Conservation (phyloP, 2,113 vertebrate species). For the Gobio gobio region DNA sequence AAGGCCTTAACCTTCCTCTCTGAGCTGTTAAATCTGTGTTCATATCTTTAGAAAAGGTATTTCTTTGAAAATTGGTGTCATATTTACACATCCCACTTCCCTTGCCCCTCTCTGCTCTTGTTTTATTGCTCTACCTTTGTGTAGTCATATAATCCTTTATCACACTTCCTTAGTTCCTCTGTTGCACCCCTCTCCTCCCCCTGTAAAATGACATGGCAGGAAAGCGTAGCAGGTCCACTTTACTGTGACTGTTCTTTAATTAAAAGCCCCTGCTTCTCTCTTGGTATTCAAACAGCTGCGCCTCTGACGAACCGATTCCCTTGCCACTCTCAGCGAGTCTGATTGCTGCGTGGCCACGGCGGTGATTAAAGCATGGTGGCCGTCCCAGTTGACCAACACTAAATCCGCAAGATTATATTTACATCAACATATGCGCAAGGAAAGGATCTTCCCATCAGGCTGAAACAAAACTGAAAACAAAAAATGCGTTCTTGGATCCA, state of each 20-base stretch:
- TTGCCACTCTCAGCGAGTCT: background rate
- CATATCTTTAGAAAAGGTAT: background rate
- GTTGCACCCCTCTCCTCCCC: background rate
- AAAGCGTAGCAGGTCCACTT: constrained; percentile 18
- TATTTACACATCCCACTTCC: background rate
- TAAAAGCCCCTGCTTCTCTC: constrained; percentile 33
- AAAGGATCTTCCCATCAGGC: background rate
- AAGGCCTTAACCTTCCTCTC: background rate
- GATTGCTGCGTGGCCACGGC: background rate
- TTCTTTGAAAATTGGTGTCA: background rate
- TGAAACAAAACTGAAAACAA: background rate
- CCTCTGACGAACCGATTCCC: constrained; percentile 25
- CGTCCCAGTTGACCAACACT: constrained; percentile 24
- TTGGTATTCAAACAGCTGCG: constrained; percentile 17
- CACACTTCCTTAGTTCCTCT: background rate
- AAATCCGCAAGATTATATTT: background rate
- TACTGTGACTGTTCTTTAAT: constrained; percentile 35
- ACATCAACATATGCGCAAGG: background rate
- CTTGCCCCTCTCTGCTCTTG: background rate
- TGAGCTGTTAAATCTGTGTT: background rate
- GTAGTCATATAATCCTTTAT: constrained; percentile 2
- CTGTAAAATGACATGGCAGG: background rate
- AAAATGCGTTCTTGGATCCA: background rate
- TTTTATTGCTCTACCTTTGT: background rate
- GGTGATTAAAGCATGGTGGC: constrained; percentile 29